Base-by-base conservation (phyloP, 2,888 invertebrate genomes). In the Trissoscelio sp. region DNA sequence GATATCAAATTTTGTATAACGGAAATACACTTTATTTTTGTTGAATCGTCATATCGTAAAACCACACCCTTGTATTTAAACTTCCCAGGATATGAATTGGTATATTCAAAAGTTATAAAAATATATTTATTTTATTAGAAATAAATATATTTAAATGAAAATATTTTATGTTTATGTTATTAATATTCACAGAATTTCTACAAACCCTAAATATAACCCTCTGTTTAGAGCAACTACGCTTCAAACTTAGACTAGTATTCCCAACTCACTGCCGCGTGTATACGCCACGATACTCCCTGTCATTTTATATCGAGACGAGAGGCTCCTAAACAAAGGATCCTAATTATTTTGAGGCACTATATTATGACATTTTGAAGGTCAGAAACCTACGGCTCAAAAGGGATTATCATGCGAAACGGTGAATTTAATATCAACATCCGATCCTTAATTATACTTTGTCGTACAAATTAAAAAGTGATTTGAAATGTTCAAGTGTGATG, bases 281-380 rank as follows among this genome's bases (percentile, higher is more conserved):
- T 37, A 60, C 48, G 51, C n/a, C n/a, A 42, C 75, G 57, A 51
- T n/a, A n/a, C n/a, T n/a, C 62, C 51, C 69, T 77, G 69, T 69
- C 77, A 77, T 58, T 77, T 77, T 69, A 62, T 69, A 69, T 69
- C 66, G 44, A 69, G 77, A 77, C 77, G 62, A 77, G 58, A 62
- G 69, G 34, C 16, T 31, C 24, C 57, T 14, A 14, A 22, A 77
- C 77, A 77, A 77, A 77, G 77, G 58, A 62, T 42, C 77, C 69
- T 77, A 77, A 77, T 77, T 77, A 77, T 44, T 34, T 28, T 55
- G 53, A 46, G 34, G 12, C 20, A 16, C 42, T 22, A 20, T 62
- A 66, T 57, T 51, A 24, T 57, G 66, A 51, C 34, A 31, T 48
- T 64, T 46, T 44, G 46, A 74, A 74, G 74, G 74, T 74, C 74